Base-by-base conservation (phyloP, 1,140 invertebrate genomes). In the Drosophila micromelanica region DNA sequence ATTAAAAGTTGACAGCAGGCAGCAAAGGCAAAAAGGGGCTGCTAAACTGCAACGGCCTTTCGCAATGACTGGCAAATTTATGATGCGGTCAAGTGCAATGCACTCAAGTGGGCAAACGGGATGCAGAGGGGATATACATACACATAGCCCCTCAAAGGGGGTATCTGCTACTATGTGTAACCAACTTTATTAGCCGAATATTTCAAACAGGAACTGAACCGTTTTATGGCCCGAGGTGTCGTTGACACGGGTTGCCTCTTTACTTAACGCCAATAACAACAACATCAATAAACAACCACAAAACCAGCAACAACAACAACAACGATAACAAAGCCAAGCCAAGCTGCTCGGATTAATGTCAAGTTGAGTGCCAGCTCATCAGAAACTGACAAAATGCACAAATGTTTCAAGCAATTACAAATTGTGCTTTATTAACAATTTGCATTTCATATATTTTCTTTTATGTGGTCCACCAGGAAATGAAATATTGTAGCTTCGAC, bases 1-100 rank as follows among this genome's bases (percentile, higher is more conserved):
- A 86, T 86, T 87, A 86, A 86, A 87, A 87, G 72, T 87, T 87
- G 82, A 81, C 75, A 71, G 69, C 78, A 46, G 73, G 57, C 75
- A 71, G 69, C 78, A 46, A n/a, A n/a, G 73, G 57, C 55, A 32
- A 57, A 35, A 30, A 13, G 20, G 43, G 46, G 59, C 46, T 42
- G 15, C 62, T 55, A 74, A 73, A 68, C 74, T 73, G 73, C 73
- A 80, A 59, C 70, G 59, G 80, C 61, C 46, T 48, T 35, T 52
- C 46, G 57, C 55, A 67, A 62, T 67, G 51, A 76, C 56, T 67
- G 56, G 45, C 48, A 54, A 55, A 75, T 86, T 85, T 80, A 86
- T 77, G 76, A 80, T 85, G 78, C 78, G 81, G 81, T 87, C 81
- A 68, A 73, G 70, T 67, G 63, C 69, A 73, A 62, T 67, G 73